Evolutionary conservation across 2,113 vertebrate genomes (phyloP), one percentile per base, ranked within the genome.

Genomic region (Zosterops borbonicus): DNA sequence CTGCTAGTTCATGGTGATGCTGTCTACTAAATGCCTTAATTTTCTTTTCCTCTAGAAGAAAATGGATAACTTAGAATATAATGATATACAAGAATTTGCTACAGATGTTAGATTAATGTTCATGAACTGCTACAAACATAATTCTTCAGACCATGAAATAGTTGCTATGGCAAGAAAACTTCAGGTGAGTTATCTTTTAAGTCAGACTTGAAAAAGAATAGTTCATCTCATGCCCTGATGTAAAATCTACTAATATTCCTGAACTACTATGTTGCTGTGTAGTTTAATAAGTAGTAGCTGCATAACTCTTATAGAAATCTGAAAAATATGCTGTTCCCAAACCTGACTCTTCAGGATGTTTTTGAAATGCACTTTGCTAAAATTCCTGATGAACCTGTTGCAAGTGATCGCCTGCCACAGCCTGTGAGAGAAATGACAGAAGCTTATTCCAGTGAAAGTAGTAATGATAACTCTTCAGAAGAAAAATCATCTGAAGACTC

Each of bases 81-180:
- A 89, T 14, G 95, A 98, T 46, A 98, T 97, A 23, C 98, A 98
- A 79, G 98, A 99, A 88, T 99, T 99, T 97, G 98, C 99, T 67
- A 97, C 98, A 9, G 99, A 99, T 96, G 92, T 99, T 68, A 98
- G 99, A 73, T 95, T 98, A 89, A 99, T 99, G 99, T 99, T 99
- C 91, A 98, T 98, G 97, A 99, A 98, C 94, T 99, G 98, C 95
- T 99, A 99, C 94, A 98, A 98, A 94, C 98, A 95, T 80, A 99
- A 99, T 94, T 98, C 98, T 89, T 98, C 98, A 46, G 97, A 98
- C 33, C 97, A 98, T 59, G 98, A 99, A 94, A 97, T 99, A 39
- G 98, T 99, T 73, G 74, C 89, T 77, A 99, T 99, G 99, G 99
- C 98, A 87, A 98, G 98, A 93, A 99, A 98, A 94, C 97, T 99